Conservation (phyloP, 1,140 invertebrate species). For the Zaprionus ornatus region DNA sequence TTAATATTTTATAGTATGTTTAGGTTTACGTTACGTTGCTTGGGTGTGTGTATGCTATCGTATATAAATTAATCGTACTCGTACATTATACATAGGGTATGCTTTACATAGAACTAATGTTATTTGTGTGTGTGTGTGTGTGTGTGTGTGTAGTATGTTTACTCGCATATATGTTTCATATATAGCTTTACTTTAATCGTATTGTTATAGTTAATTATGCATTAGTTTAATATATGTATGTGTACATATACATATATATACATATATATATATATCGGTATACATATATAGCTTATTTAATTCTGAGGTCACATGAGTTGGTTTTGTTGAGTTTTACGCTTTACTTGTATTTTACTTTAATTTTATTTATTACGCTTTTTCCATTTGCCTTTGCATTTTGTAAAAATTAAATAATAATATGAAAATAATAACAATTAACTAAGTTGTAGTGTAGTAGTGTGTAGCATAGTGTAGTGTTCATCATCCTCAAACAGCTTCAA, state of each 20-base stretch:
- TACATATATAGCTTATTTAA: conserved; percentile 80
- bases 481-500: conserved; percentile 25
- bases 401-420: conserved; percentile 82
- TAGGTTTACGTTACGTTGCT: conserved; percentile 39
- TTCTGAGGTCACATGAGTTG: conserved; percentile 84
- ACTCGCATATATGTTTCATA: conserved; percentile 74
- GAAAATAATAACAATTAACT: conserved; percentile 83
- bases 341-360: conserved; percentile 65
- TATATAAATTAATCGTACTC: conserved; percentile 73
- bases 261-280: conserved; percentile 61
- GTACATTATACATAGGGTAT: conserved; percentile 63
- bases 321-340: conserved; percentile 84
- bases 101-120: conserved; percentile 69
- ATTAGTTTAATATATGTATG: conserved; percentile 49
- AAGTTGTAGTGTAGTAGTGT: conserved; percentile 64
- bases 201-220: conserved; percentile 54
- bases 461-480: conserved; percentile 45
- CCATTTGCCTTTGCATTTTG: conserved; percentile 68
- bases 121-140: conserved; percentile 61
- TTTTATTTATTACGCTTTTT: conserved; percentile 70
- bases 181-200: conserved; percentile 51
- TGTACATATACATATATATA: conserved; percentile 54
- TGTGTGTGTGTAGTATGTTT: conserved; percentile 45
- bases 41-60: conserved; percentile 53
- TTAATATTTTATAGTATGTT: conserved; percentile 46